phyloP scores from a whole-genome alignment of 2,797 vertebrate genomes.

The Sciaenops ocellatus region DNA sequence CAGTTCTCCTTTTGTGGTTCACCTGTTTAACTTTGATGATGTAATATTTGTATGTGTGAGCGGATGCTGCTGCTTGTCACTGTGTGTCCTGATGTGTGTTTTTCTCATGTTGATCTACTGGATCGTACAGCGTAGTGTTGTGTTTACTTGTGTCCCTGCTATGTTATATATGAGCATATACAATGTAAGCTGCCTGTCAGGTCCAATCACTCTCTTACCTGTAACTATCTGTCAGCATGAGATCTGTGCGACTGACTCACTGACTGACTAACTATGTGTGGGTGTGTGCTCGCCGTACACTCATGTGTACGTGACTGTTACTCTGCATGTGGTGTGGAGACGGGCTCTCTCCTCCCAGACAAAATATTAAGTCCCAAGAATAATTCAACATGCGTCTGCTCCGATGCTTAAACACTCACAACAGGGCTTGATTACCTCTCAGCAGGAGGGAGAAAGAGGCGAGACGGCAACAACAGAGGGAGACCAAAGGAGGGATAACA shows the following conservation, averaged over 20 bases:
- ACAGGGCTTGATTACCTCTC: constrained; percentile 81
- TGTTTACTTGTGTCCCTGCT: constrained; percentile 21
- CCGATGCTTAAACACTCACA: constrained; percentile 79
- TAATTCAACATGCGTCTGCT: constrained; percentile 70
- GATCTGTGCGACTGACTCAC: constrained; percentile 66
- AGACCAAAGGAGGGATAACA: constrained; percentile 59
- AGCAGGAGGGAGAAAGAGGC: constrained; percentile 59
- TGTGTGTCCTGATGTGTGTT: constrained; percentile 15
- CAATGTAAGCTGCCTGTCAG: constrained; percentile 53
- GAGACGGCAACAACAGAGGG: constrained; percentile 61
- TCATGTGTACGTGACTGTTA: constrained; percentile 38
- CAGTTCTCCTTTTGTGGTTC: constrained; percentile 65
- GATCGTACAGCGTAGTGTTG: not conserved
- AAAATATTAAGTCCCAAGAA: constrained; percentile 72
- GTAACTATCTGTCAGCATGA: constrained; percentile 68
- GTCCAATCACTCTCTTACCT: constrained; percentile 62
- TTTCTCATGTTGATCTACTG: not conserved
- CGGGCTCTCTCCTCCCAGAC: constrained; percentile 54
- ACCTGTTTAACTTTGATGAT: constrained; percentile 63
- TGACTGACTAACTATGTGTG: constrained; percentile 45
- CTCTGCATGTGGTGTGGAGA: constrained; percentile 57
- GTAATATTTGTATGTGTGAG: constrained; percentile 36
- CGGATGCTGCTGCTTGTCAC: constrained; percentile 39
- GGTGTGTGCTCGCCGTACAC: constrained; percentile 26
- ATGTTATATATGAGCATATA: constrained; percentile 30